Percentiles rank a stretch among this genome's conserved stretches.
phyloP scores from a whole-genome alignment of 2,888 invertebrate genomes.

The Lissocephala sabroskyi region DNA sequence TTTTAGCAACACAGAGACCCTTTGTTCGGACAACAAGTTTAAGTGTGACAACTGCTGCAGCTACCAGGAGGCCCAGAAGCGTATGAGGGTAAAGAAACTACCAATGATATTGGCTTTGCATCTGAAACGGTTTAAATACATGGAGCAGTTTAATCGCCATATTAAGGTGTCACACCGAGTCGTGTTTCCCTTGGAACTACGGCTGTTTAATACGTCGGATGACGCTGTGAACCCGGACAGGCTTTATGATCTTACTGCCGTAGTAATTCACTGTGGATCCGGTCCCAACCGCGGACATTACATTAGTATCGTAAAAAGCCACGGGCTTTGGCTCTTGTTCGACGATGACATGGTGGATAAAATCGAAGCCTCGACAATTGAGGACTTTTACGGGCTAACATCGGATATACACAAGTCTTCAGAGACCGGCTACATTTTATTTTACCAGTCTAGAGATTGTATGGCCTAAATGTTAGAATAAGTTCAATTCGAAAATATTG shows the following conservation, averaged over 20 bases:
- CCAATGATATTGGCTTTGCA: conserved; percentile 98
- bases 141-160: conserved; percentile 98
- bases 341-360: conserved; percentile 99
- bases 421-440: conserved; percentile 99
- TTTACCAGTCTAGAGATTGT: conserved; percentile 96
- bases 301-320: conserved; percentile 99
- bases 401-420: conserved; percentile 99
- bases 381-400: conserved; percentile 99
- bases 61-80: conserved; percentile 98
- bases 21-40: conserved; percentile 99
- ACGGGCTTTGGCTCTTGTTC: conserved; percentile 99
- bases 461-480: conserved; percentile 68
- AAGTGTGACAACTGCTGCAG: conserved; percentile 99
- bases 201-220: conserved; percentile 98
- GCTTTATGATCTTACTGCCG: conserved; percentile 98
- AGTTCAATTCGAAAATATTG: too few species aligned
- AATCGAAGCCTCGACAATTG: conserved; percentile 98
- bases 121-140: conserved; percentile 95
- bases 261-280: conserved; percentile 99
- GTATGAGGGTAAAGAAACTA: conserved; percentile 98
- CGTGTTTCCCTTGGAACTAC: conserved; percentile 97
- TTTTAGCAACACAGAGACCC: conserved; percentile 98
- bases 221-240: conserved; percentile 99
- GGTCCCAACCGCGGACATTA: conserved; percentile 99
- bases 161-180: conserved; percentile 99